Evolutionary conservation across 1,140 invertebrate genomes (phyloP).

Genomic region (Drosophila virilis): DNA sequence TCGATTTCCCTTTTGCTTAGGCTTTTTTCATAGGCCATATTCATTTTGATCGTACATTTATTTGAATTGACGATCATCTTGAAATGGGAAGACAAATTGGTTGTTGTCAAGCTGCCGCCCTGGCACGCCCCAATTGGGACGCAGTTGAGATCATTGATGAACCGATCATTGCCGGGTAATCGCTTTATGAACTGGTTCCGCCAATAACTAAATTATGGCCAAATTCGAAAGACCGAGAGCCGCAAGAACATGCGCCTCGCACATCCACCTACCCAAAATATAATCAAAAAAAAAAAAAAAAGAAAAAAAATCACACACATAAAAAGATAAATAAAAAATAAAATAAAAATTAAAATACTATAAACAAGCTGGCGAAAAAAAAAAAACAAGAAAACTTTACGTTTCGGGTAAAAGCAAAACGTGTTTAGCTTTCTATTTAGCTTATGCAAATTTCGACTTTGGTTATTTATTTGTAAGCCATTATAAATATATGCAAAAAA

Average conservation of each 20-base stretch:
- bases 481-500: slow-evolving; percentile 60
- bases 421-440: slow-evolving; percentile 82
- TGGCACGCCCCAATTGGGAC: slow-evolving; percentile 31
- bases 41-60: slow-evolving; percentile 40
- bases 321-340: slow-evolving; percentile 11
- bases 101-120: slow-evolving; percentile 10
- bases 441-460: slow-evolving; percentile 73
- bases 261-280: slow-evolving; percentile 15
- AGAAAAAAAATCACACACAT: slow-evolving; percentile 26
- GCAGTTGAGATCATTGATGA: slow-evolving; percentile 36
- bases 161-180: not conserved
- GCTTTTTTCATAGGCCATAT: not conserved
- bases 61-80: slow-evolving; percentile 23
- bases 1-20: not conserved
- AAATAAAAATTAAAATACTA: slow-evolving; percentile 12
- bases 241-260: no score
- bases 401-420: slow-evolving; percentile 78
- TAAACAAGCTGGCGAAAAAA: slow-evolving; percentile 4
- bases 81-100: slow-evolving; percentile 13
- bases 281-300: slow-evolving; percentile 12
- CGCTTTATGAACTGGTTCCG: slow-evolving; percentile 13
- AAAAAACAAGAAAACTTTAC: slow-evolving; percentile 51
- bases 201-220: slow-evolving; percentile 20
- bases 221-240: not conserved
- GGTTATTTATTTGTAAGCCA: slow-evolving; percentile 72